phyloP scores from a whole-genome alignment of 2,113 vertebrate species.

The Spea multiplicata region DNA sequence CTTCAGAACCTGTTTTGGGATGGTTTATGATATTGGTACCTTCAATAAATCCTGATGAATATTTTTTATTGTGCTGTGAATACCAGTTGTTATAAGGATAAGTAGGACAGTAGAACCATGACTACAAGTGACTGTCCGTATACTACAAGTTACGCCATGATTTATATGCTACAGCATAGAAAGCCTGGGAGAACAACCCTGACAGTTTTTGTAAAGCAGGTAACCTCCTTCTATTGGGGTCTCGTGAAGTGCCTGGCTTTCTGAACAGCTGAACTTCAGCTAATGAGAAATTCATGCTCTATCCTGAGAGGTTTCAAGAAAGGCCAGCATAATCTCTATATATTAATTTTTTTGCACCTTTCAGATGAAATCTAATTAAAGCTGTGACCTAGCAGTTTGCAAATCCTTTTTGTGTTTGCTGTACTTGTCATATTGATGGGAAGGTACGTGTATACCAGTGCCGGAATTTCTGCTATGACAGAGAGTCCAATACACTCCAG shows the following conservation, averaged over 20 bases:
- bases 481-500: conserved; percentile 31
- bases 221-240: background rate
- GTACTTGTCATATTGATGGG: conserved; percentile 47
- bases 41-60: too few relatives aligned
- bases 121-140: too few relatives aligned
- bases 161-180: too few relatives aligned
- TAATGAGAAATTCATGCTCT: conserved; percentile 49
- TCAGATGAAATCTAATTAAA: conserved; percentile 63
- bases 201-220: background rate
- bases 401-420: conserved; percentile 47
- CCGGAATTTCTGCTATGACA: conserved; percentile 17
- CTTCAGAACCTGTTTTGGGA: too few relatives aligned
- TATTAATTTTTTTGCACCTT: conserved; percentile 55
- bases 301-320: conserved; percentile 48
- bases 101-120: too few relatives aligned
- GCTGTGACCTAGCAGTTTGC: background rate
- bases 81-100: too few relatives aligned
- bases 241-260: conserved; percentile 13
- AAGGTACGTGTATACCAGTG: conserved; percentile 25
- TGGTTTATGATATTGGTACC: too few relatives aligned
- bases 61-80: too few relatives aligned
- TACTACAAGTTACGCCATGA: too few relatives aligned
- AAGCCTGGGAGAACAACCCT: background rate
- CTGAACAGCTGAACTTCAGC: background rate
- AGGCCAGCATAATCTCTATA: conserved; percentile 40